Evolutionary conservation across 2,797 vertebrate genomes (phyloP).

Genomic region (Anguilla marmorata): DNA sequence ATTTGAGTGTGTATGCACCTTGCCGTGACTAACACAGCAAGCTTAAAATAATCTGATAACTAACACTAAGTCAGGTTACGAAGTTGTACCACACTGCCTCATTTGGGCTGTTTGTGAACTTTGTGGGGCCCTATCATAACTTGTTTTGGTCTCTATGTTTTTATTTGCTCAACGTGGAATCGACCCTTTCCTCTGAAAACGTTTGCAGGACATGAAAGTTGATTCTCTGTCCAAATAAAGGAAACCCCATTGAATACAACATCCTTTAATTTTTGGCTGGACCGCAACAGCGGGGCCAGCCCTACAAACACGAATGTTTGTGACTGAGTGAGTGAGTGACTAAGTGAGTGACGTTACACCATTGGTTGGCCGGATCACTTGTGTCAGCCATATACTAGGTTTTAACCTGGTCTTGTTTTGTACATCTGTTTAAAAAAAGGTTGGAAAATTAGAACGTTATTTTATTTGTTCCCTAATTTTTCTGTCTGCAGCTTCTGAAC

Average conservation of each 20-base stretch:
- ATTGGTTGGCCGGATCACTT: too few relatives aligned
- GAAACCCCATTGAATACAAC: neutral
- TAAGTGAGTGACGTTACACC: too few relatives aligned
- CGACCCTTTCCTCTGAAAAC: too few relatives aligned
- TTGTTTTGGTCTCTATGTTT: neutral
- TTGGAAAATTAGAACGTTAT: neutral
- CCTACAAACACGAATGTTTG: too few relatives aligned
- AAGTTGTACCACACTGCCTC: neutral
- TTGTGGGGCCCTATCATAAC: neutral
- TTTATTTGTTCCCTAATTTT: conserved; percentile 50
- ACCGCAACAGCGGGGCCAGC: too few relatives aligned
- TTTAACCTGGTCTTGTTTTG: neutral
- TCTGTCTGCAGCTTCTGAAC: conserved; percentile 70
- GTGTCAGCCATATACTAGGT: too few relatives aligned
- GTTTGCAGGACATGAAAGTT: neutral
- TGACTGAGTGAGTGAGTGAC: too few relatives aligned
- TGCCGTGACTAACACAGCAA: too few relatives aligned
- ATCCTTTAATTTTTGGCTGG: too few relatives aligned
- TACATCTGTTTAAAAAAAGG: neutral
- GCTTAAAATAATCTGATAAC: too few relatives aligned
- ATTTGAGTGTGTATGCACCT: too few relatives aligned
- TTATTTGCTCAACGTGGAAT: too few relatives aligned
- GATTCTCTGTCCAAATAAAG: neutral
- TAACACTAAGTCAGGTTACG: neutral
- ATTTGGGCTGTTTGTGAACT: neutral